A percentile compares a stretch with the other conserved stretches of the same genome.
phyloP scores from a whole-genome alignment of 2,113 vertebrate species.

The Pagrus major region DNA sequence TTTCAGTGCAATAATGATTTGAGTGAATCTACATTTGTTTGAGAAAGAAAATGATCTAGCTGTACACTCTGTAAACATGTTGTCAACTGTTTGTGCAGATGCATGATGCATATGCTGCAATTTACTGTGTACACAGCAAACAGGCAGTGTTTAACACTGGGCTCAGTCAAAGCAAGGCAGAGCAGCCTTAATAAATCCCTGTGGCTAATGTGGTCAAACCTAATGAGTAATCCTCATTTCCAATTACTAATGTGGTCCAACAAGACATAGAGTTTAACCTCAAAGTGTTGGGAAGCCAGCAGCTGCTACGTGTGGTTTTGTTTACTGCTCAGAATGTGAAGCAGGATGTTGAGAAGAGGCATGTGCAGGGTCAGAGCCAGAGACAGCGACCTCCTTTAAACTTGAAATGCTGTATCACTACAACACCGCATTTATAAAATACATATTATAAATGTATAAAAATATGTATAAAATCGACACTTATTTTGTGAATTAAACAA shows the following conservation, averaged over 20 bases:
- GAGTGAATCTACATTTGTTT: background rate
- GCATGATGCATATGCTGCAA: background rate
- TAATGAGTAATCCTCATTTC: conserved; percentile 27
- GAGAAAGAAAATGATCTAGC: background rate
- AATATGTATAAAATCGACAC: too few relatives aligned
- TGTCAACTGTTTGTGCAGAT: background rate
- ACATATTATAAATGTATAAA: too few relatives aligned
- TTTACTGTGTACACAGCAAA: conserved; percentile 4
- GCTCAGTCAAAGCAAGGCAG: background rate
- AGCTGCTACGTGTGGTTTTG: background rate
- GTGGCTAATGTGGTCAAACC: conserved; percentile 25
- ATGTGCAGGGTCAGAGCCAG: background rate
- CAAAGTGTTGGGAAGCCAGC: background rate
- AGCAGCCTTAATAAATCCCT: background rate
- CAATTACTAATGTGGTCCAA: conserved; percentile 37
- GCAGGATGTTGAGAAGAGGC: background rate
- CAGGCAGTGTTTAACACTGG: background rate
- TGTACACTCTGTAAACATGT: background rate
- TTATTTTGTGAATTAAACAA: background rate
- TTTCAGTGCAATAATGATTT: background rate
- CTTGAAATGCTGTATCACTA: background rate
- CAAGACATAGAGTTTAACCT: conserved; percentile 20
- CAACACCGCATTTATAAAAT: background rate
- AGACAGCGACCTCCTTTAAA: background rate
- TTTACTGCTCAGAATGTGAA: background rate